Evolutionary conservation across 1,140 invertebrate genomes (phyloP).

Genomic region (Drosophila bocki): DNA sequence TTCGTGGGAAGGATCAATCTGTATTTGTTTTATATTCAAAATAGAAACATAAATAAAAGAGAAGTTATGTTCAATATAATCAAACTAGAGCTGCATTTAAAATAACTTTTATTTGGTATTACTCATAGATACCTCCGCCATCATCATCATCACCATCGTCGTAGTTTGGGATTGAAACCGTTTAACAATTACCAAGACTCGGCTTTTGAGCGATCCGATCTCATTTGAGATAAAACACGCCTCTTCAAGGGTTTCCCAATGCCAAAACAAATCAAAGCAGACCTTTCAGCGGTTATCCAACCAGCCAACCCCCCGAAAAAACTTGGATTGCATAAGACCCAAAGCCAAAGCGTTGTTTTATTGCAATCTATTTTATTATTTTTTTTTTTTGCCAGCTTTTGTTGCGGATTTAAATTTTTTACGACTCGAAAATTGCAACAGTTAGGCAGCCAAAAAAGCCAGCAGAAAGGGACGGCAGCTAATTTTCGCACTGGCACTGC

Average conservation of each 20-base stretch:
- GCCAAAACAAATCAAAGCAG: slow-evolving; percentile 24
- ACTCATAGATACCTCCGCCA: background rate
- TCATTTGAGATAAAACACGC: slow-evolving; percentile 64
- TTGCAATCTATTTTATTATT: slow-evolving; percentile 39
- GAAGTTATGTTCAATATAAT: background rate
- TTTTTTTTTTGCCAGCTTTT: slow-evolving; percentile 13
- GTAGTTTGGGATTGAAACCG: background rate
- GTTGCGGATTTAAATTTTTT: slow-evolving; percentile 60
- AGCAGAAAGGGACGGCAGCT: slow-evolving; percentile 50
- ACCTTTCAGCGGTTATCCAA: slow-evolving; percentile 54
- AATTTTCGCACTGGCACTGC: slow-evolving; percentile 43
- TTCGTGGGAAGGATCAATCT: background rate
- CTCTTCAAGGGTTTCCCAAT: slow-evolving; percentile 43
- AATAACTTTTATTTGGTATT: background rate
- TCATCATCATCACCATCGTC: slow-evolving; percentile 2
- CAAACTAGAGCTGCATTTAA: background rate
- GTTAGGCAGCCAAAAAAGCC: slow-evolving; percentile 43
- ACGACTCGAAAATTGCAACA: slow-evolving; percentile 79
- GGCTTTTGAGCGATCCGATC: slow-evolving; percentile 49
- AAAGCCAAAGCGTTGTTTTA: slow-evolving; percentile 42
- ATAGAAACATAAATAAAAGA: background rate
- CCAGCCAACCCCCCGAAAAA: slow-evolving; percentile 39
- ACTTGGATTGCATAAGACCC: slow-evolving; percentile 60
- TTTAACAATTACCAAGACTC: slow-evolving; percentile 36
- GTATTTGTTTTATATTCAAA: background rate